Percentiles rank a stretch among this genome's conserved stretches.
Conservation (phyloP, 1,140 invertebrate genomes). For the Cepaea nemoralis region DNA sequence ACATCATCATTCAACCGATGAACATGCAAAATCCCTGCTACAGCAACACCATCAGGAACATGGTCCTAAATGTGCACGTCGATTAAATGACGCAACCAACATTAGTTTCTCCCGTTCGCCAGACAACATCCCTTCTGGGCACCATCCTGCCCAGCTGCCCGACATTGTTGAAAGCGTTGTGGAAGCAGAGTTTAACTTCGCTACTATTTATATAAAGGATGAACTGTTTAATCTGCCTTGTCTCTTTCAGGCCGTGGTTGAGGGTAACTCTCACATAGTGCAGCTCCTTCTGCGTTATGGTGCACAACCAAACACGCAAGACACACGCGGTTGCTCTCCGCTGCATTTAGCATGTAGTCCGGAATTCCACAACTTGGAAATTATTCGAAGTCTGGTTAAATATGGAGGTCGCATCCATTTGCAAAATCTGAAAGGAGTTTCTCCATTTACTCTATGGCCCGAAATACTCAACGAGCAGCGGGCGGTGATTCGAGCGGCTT, state of each 20-base stretch:
- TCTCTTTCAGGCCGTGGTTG: constrained; percentile 74
- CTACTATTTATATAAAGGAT: constrained; percentile 70
- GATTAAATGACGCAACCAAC: background rate
- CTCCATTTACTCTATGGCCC: constrained; percentile 66
- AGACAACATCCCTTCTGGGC: background rate
- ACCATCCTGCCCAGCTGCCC: constrained; percentile 25
- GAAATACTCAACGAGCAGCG: constrained; percentile 72
- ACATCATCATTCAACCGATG: background rate
- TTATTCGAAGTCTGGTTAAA: constrained; percentile 74
- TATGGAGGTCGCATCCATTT: constrained; percentile 73
- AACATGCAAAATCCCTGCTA: background rate
- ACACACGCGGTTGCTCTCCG: constrained; percentile 75
- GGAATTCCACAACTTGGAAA: constrained; percentile 73
- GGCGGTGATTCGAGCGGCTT: constrained; percentile 68
- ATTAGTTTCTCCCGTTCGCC: background rate
- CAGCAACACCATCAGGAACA: constrained; percentile 13
- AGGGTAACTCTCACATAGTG: constrained; percentile 73
- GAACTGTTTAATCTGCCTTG: constrained; percentile 75
- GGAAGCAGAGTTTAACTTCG: constrained; percentile 36
- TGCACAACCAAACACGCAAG: constrained; percentile 73
- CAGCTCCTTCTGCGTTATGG: constrained; percentile 76
- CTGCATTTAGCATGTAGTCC: constrained; percentile 75
- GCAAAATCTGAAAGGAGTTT: constrained; percentile 71
- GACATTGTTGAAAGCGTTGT: constrained; percentile 39
- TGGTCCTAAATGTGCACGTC: background rate